Base-by-base conservation (phyloP, 2,888 invertebrate species). In the Julus scanicus region DNA sequence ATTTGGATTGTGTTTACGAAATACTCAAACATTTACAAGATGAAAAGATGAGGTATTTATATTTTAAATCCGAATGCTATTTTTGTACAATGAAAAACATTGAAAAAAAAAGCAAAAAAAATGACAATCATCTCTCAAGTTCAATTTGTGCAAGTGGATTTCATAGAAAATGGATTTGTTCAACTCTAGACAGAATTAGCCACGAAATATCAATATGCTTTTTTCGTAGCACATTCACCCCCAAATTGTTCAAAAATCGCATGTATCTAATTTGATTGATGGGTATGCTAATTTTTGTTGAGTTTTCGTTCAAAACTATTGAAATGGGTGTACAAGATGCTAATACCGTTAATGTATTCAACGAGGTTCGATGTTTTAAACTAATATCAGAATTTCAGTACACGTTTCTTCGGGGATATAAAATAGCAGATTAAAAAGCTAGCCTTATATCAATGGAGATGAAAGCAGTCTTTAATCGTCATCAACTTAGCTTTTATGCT, bases 381-480 rank as follows among this genome's bases (percentile, higher is more conserved):
- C 13, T 17, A 53, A 15, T 15, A 80, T 80, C 80, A 39, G 37
- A 2, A 71, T 29, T 80, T 80, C 20, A 9, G 20, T 20, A 20
- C 63, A 71, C 63, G 63, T 80, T 80, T 80, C 37, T 37, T 80
- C 37, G 6, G 37, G 37, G 80, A 80, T 29, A 80, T 15, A 80
- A 80, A 80, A 37, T 9, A 80, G 13, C 80, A 29, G 80, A 80
- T 80, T 80, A 80, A 80, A 80, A 80, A 80, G 80, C 80, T 37
- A 37, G 29, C 13, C 37, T 37, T 29, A 80, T 39, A 37, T 37
- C 2, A 80, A 37, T 39, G 80, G 80, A 80, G 80, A 80, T 80
- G 80, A 80, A 80, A 80, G 80, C 80, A 80, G 80, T 80, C 80
- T 39, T 80, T 80, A 80, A 80, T 80, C 80, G 80, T 80, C 80